Evolutionary conservation across 2,888 invertebrate species (phyloP).

Genomic region (Leptothorax acervorum): DNA sequence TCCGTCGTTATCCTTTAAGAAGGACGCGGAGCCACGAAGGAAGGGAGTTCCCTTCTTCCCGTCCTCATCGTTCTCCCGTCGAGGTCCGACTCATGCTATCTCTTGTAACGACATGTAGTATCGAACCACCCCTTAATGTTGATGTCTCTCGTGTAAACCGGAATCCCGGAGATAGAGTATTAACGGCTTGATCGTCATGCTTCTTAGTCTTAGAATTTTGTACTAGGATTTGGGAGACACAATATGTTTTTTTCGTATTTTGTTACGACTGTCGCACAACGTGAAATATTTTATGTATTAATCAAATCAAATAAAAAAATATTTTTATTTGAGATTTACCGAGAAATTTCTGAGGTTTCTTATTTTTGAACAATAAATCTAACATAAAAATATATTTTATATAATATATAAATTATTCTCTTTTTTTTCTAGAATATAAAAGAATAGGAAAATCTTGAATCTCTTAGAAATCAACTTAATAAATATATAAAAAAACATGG

Average conservation of each 20-base stretch:
- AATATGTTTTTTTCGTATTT: not conserved
- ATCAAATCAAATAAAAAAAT: not conserved
- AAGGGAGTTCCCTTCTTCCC: conserved; percentile 40
- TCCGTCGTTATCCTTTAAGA: conserved; percentile 69
- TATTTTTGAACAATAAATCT: not conserved
- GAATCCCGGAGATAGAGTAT: not conserved
- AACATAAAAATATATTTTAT: not conserved
- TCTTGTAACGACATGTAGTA: conserved; percentile 62
- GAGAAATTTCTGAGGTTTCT: not conserved
- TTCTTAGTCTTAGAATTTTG: not conserved
- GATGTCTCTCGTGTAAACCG: conserved; percentile 15
- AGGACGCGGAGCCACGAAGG: conserved; percentile 64
- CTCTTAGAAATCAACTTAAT: not conserved
- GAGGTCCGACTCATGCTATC: conserved; percentile 6
- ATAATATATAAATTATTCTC: too few relatives aligned
- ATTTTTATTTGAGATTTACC: not conserved
- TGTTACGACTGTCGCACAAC: not conserved
- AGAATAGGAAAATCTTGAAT: not conserved
- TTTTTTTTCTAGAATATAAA: not conserved
- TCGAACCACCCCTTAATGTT: conserved; percentile 51
- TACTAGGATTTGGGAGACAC: not conserved
- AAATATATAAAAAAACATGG: not conserved
- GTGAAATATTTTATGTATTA: not conserved
- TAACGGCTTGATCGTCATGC: conserved; percentile 7
- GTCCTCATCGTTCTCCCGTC: conserved; percentile 12